Evolutionary conservation across 2,888 invertebrate species (phyloP).

Genomic region (Alcis repandata): DNA sequence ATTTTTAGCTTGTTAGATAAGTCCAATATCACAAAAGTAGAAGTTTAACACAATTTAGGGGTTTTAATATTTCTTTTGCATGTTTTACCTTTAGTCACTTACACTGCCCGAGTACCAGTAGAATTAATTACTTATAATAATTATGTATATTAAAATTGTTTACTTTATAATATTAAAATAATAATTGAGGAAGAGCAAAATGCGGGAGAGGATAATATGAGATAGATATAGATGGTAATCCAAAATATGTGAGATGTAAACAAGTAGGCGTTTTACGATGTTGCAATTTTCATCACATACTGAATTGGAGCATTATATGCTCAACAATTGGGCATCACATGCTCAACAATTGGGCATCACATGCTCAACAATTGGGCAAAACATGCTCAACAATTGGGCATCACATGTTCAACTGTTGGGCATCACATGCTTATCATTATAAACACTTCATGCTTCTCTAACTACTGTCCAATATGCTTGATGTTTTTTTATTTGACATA

Average conservation of each 20-base stretch:
- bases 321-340: neutral
- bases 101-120: constrained; percentile 38
- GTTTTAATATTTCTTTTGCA: constrained; percentile 35
- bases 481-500: no score
- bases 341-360: neutral
- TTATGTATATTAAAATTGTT: constrained; percentile 12
- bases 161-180: neutral
- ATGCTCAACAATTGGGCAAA: neutral
- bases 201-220: neutral
- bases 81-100: constrained; percentile 38
- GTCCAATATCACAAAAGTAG: constrained; percentile 40
- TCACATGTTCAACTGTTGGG: neutral
- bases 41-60: constrained; percentile 32
- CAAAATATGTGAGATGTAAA: neutral
- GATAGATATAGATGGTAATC: neutral
- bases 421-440: no score
- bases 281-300: neutral
- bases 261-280: neutral
- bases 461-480: neutral
- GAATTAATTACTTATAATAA: constrained; percentile 13
- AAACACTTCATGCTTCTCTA: neutral
- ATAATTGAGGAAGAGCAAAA: neutral
- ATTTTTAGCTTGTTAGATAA: constrained; percentile 37
- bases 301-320: neutral
- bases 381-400: neutral